Evolutionary conservation across 2,113 vertebrate species (phyloP), one percentile per base, ranked within the genome.

Genomic region (Mystacornis crossleyi): DNA sequence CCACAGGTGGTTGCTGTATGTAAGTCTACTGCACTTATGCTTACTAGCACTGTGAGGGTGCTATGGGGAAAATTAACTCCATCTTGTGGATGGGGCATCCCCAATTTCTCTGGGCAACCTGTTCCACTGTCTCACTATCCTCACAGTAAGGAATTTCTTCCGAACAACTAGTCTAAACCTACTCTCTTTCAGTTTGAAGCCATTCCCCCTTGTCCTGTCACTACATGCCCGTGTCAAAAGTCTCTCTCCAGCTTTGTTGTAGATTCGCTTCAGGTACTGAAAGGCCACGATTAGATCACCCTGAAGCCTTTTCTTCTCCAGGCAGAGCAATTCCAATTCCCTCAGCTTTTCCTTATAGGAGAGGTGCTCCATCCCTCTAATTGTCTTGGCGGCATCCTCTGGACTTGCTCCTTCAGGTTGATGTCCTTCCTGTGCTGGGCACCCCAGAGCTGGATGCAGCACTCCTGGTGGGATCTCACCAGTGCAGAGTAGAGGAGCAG

Each of bases 401-500:
- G 53, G 28, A 53, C 38, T 67, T 0, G 0, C 7, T 67, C 16
- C 23, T 34, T 6, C 13, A 34, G 28, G 8, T 4, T 5, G 3
- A 25, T 45, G 45, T 40, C 45, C 10, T 45, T 74, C 29, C 38
- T 25, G 6, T 25, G 5, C 61, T 53, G 38, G 53, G 25, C 24
- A 24, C 19, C 13, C 7, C n/a, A 34, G 38, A 60, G 18, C 8
- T 81, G 61, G 51, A n/a, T 38, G n/a, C 28, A 60, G 28, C n/a
- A 45, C 16, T 89, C 15, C 33, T n/a, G 45, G 45, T 38, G 23
- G 51, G 18, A 8, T 66, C 28, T 66, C 24, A 60, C 28, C 38
- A 66, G 60, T 17, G 13, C 18, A 13, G n/a, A 78, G 23, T 2
- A 38, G 28, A 40, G 38, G 14, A 38, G 45, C 24, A 67, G 53